Base-by-base conservation (phyloP, 2,113 vertebrate genomes). In the Callaeas wilsoni region DNA sequence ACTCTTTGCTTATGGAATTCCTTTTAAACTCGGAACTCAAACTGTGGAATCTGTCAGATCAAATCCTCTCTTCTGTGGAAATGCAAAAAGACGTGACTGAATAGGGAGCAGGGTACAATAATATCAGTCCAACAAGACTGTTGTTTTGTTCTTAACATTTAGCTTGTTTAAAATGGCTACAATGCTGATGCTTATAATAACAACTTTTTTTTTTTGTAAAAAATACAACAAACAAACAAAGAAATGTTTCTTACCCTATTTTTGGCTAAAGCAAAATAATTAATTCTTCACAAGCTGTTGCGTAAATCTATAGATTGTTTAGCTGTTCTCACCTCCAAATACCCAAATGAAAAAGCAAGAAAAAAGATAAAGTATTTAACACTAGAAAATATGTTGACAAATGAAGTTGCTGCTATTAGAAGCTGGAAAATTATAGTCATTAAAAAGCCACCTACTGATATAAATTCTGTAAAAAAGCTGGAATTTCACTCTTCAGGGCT, bases 211-310 rank as follows among this genome's bases (percentile, higher is more conserved):
- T 17, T 2, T 57, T 85, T 3, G 4, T 7, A 15, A 83, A 62
- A 76, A 62, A 12, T 12, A 2, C 13, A 57, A 26, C 7, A 41
- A 53, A 17, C 10, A 53, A 53, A 13, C 8, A 37, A 35, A 21
- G 2, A 16, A 81, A 37, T 2, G 1, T 2, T 9, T 10, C 14
- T 49, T 11, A 16, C 1, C 4, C 2, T 50, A 11, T 30, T 8
- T 77, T 65, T 77, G 8, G 6, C 12, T 68, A 55, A 67, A 69
- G 22, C 8, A 60, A 90, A 91, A 69, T 18, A 71, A 80, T 53
- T 57, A 55, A 22, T 78, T 93, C 17, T 84, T 67, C 20, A 57
- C 7, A 64, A 92, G 18, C 17, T 69, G 9, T 23, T 76, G 3
- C 35, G 10, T 30, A 86, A 93, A 79, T 79, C 17, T 46, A 4